phyloP scores from a whole-genome alignment of 2,888 invertebrate genomes.

The Scaptomyza flava region DNA sequence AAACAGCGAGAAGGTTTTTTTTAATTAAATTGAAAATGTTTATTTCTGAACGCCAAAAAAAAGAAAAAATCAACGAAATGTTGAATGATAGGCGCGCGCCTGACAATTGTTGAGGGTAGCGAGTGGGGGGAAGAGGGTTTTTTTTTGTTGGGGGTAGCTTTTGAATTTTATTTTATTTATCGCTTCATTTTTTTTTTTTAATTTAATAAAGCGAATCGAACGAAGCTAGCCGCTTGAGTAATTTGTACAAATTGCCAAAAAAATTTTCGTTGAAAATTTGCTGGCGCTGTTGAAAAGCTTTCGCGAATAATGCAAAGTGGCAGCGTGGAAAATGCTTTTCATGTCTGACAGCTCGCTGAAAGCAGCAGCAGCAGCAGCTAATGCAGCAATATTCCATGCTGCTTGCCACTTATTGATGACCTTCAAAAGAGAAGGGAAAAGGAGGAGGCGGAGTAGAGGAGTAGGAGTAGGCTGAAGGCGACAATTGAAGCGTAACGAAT shows the following conservation, averaged over 20 bases:
- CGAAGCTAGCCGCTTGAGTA: conserved; percentile 60
- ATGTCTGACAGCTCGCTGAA: conserved; percentile 53
- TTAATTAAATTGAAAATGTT: conserved; percentile 79
- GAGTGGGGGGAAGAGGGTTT: not conserved
- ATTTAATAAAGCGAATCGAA: conserved; percentile 77
- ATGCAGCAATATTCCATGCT: conserved; percentile 23
- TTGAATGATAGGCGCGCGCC: conserved; percentile 47
- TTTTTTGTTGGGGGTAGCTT: not conserved
- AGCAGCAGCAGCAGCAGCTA: conserved; percentile 19
- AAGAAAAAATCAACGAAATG: conserved; percentile 35
- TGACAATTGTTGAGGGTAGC: conserved; percentile 27
- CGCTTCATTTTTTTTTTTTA: conserved; percentile 15
- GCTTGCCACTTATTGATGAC: conserved; percentile 74
- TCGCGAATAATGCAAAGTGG: conserved; percentile 42
- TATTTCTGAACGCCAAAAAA: conserved; percentile 2
- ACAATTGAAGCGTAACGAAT: conserved; percentile 55
- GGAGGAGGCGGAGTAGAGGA: not conserved
- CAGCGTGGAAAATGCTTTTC: conserved; percentile 63
- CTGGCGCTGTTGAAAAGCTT: conserved; percentile 6
- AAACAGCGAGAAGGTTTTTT: conserved; percentile 51
- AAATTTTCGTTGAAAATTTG: not conserved
- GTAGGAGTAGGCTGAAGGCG: not conserved
- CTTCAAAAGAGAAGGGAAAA: conserved; percentile 31
- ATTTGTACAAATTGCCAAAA: conserved; percentile 73
- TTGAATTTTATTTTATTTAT: conserved; percentile 12